Base-by-base conservation (phyloP, 64 coral and sea anemone species). In the Hydrozoanthus tunicans region DNA sequence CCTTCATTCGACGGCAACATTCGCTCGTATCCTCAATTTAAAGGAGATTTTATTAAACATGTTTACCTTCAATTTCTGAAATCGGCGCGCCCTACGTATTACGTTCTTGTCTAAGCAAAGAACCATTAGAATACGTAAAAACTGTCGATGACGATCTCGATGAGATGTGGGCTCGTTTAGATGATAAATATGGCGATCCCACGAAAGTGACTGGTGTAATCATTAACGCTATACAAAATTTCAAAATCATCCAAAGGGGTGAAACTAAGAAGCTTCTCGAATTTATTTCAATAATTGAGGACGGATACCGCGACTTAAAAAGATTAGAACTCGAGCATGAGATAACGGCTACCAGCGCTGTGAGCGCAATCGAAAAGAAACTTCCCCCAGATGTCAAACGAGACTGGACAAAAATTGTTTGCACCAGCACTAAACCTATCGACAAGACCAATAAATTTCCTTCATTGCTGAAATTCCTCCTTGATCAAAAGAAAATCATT, bases 11-110 rank as follows among this genome's bases (percentile, higher is more conserved):
- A 67, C 5, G 90, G 90, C 72, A 14, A 74, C 14, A 57, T 91
- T 51, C 66, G 90, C 26, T 17, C 59, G 23, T 91, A 91, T 75
- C 64, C 90, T 62, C 79, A 69, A 10, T 91, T 91, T 58, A 91
- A 91, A 53, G 74, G 15, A 27, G 90, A 91, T 26, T 91, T 91
- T 68, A 9, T 43, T 32, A 91, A 91, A 83, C 90, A 91, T 59
- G 90, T 83, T 69, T 82, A 57, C 79, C 54, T 55, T 59, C 59
- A 64, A 64, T 91, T 65, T 52, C 70, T 26, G 61, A 6, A 60
- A 78, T 80, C 11, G 70, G 11, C 12, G 76, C 76, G 4, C 60
- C 74, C 24, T 81, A 80, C 51, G 23, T 64, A 13, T 53, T 91
- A 4, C 75, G 89, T 6, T 91, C 89, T 62, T 84, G 79, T 51